These are phyloP conservation scores for Eucriotettix oculatus DNA, from an alignment of 2,888 invertebrate species.

Conservation along the genomic window DNA sequence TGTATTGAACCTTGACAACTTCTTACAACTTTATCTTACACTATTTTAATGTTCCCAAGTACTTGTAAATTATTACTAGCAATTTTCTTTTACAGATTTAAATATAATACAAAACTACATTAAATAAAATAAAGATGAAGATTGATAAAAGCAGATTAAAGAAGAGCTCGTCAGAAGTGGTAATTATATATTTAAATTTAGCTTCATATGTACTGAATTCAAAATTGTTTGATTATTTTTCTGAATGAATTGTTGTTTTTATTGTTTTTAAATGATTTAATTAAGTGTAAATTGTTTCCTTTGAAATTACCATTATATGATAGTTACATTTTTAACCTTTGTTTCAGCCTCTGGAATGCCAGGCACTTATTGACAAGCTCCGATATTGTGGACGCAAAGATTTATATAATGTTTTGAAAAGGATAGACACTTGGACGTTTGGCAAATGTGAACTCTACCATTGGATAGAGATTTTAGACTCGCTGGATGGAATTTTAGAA, in stretches of 20 bases:
- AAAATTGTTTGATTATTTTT: background rate
- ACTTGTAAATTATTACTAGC: too few relatives aligned
- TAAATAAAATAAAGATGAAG: constrained; percentile 42
- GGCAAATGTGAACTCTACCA: constrained; percentile 76
- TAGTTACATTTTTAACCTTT: background rate
- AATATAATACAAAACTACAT: background rate
- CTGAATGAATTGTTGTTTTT: background rate
- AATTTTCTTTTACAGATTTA: too few relatives aligned
- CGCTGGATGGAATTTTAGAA: constrained; percentile 56
- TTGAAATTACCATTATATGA: background rate
- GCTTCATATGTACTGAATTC: background rate
- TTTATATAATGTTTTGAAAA: constrained; percentile 47
- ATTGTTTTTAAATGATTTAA: background rate
- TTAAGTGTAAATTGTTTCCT: background rate
- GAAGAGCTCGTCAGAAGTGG: constrained; percentile 69
- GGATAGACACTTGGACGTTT: constrained; percentile 66
- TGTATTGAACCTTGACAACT: too few relatives aligned
- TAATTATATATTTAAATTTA: constrained; percentile 23
- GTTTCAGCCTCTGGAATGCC: constrained; percentile 50
- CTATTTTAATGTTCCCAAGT: too few relatives aligned
- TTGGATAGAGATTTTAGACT: constrained; percentile 70
- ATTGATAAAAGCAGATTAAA: constrained; percentile 64
- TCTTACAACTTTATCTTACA: too few relatives aligned
- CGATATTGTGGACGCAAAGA: constrained; percentile 46
- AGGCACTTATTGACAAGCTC: constrained; percentile 53